phyloP scores from a whole-genome alignment of 2,797 vertebrate species.

The Crenichthys baileyi region DNA sequence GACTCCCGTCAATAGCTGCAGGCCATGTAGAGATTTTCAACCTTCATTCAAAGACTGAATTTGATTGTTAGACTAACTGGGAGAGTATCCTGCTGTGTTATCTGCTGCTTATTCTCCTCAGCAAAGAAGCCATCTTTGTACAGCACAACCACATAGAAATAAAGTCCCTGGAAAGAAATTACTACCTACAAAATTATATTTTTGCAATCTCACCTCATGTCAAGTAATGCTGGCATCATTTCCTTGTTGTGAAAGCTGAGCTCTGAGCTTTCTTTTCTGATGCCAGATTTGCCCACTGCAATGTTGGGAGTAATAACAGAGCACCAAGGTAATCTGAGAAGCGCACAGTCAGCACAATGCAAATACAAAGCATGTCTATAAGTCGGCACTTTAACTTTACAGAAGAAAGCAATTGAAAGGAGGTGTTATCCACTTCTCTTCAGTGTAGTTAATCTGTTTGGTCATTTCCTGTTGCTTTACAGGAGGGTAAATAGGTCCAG shows the following conservation, averaged over 20 bases:
- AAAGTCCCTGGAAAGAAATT: neutral
- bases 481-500: neutral
- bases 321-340: constrained; percentile 1
- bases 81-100: neutral
- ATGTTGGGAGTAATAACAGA: neutral
- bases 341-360: neutral
- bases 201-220: neutral
- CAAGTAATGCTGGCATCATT: neutral
- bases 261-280: neutral
- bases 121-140: neutral
- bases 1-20: constrained; percentile 36
- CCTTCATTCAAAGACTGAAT: constrained; percentile 35
- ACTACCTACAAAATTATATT: neutral
- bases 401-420: neutral
- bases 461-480: neutral
- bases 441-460: neutral
- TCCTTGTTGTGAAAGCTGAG: neutral
- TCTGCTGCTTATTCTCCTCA: neutral
- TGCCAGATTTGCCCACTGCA: neutral
- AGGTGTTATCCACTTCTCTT: no score
- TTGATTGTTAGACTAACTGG: neutral
- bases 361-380: neutral
- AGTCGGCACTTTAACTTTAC: neutral
- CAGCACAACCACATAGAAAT: neutral
- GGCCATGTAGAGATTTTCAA: constrained; percentile 19